Base-by-base conservation (phyloP, 2,888 invertebrate genomes). In the Busseola fusca region DNA sequence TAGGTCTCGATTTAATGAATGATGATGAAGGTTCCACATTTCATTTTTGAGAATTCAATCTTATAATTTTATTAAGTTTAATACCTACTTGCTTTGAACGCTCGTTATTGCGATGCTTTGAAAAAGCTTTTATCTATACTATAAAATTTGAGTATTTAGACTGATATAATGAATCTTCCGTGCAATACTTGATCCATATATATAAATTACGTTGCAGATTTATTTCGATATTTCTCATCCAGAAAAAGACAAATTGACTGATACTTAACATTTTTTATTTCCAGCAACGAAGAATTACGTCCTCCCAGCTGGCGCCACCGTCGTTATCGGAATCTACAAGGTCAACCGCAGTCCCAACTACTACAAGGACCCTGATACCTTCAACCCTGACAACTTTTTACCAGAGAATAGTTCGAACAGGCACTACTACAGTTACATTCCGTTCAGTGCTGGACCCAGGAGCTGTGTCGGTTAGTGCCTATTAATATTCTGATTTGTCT, bases 371-470 rank as follows among this genome's bases (percentile, higher is more conserved):
- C 97, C 98, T 0, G 95, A 97, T 0, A 96, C 96, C 70, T 98
- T 97, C 91, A 96, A 98, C 89, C 98, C 98, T 0, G 98, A 98
- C 87, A 97, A 98, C 88, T 98, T 98, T 96, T 91, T 98, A 37
- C 97, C 98, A 0, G 97, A 98, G 87, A 97, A 96, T 69, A 97
- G 97, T 7, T 96, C 97, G 34, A 97, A 97, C 82, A 96, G 98
- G 60, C 98, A 98, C 86, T 98, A 97, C 88, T 98, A 98, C 89
- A 97, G 97, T 76, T 98, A 97, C 88, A 97, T 98, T 68, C 98
- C 98, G 0, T 98, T 98, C 95, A 97, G 97, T 75, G 98, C 98
- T 64, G 98, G 98, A 42, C 98, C 98, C 4, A 96, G 98, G 79
- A 97, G 97, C 83, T 98, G 98, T 89, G 98, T 98, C n/a, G 98